These are phyloP conservation scores for Anoplolepis gracilipes DNA, from an alignment of 1,140 invertebrate genomes.

Conservation along the genomic window DNA sequence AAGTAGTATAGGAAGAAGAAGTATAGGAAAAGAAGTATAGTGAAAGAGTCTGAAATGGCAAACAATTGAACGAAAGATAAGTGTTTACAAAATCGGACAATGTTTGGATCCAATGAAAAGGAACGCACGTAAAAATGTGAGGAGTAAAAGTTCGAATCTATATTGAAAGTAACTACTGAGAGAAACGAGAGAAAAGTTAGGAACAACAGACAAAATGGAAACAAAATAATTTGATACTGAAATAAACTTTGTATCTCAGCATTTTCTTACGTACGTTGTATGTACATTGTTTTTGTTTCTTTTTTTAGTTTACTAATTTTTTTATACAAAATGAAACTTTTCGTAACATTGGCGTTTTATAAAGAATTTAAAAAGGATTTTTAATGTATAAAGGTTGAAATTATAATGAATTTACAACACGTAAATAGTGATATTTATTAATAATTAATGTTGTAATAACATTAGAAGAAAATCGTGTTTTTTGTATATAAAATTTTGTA, in stretches of 20 bases:
- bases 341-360: too few species aligned
- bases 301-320: too few species aligned
- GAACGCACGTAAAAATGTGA: not conserved
- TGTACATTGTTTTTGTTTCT: not conserved
- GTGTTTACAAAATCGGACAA: constrained; percentile 47
- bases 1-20: not conserved
- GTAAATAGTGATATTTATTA: not conserved
- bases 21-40: not conserved
- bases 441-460: not conserved
- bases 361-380: too few species aligned
- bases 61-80: constrained; percentile 52
- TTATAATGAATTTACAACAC: too few species aligned
- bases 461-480: not conserved
- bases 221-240: not conserved
- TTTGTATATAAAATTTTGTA: not conserved
- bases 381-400: too few species aligned
- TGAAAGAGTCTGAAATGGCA: not conserved
- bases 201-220: not conserved
- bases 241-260: not conserved
- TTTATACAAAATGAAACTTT: too few species aligned
- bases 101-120: not conserved
- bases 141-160: not conserved
- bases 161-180: constrained; percentile 4
- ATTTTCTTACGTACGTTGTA: not conserved
- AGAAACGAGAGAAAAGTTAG: not conserved